These are phyloP conservation scores for Cartodere bifasciata DNA, from an alignment of 2,888 invertebrate species.

Conservation along the genomic window DNA sequence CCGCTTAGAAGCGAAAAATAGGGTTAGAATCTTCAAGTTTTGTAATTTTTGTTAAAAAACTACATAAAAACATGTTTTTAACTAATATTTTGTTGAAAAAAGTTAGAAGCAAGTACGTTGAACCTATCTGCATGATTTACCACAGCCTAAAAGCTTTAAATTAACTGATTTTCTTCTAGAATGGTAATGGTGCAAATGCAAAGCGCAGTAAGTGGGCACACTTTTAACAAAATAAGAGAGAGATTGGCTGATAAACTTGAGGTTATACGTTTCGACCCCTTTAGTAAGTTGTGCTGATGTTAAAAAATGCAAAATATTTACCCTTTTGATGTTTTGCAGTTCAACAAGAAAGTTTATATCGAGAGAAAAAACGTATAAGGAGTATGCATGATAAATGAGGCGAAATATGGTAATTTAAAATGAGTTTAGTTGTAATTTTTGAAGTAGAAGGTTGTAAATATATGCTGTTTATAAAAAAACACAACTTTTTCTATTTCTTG, in stretches of 20 bases:
- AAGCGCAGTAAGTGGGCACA: constrained; percentile 68
- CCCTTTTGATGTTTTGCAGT: constrained; percentile 44
- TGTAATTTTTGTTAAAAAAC: no score
- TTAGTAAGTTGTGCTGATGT: constrained; percentile 57
- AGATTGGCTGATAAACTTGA: constrained; percentile 69
- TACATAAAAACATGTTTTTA: constrained; percentile 6
- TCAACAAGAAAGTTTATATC: constrained; percentile 48
- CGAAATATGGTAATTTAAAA: no score
- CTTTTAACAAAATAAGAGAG: constrained; percentile 50
- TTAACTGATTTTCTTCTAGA: constrained; percentile 39
- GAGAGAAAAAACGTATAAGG: constrained; percentile 64
- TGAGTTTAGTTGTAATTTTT: no score
- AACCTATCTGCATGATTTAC: no score
- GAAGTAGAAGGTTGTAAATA: no score
- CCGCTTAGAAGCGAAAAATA: no score
- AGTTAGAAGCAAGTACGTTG: constrained; percentile 10
- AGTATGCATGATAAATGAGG: no score
- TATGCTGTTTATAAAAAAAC: no score
- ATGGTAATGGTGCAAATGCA: constrained; percentile 65
- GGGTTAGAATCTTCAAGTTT: no score
- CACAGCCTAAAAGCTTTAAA: constrained; percentile 2
- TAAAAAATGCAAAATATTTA: constrained; percentile 1
- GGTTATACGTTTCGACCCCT: constrained; percentile 62
- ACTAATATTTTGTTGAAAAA: constrained; percentile 8
- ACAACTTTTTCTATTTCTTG: no score